phyloP scores from a whole-genome alignment of 2,888 invertebrate genomes.

The Trisateles emortualis region DNA sequence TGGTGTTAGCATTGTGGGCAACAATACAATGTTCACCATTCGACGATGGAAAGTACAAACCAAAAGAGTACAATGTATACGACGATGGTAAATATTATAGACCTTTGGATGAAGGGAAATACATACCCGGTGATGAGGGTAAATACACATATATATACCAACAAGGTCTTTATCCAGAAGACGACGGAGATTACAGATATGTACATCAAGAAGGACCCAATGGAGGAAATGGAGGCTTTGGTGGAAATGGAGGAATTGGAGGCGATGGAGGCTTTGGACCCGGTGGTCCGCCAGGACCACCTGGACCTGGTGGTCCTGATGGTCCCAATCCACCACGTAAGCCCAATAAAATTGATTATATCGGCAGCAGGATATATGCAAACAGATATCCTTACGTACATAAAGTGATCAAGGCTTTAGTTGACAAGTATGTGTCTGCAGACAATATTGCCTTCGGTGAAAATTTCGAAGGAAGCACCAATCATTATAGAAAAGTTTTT shows the following conservation, averaged over 20 bases:
- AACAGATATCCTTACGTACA: conserved; percentile 73
- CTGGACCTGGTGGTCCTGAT: conserved; percentile 44
- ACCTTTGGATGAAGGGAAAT: conserved; percentile 81
- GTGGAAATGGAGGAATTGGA: conserved; percentile 57
- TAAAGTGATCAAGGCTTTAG: conserved; percentile 67
- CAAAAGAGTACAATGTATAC: conserved; percentile 61
- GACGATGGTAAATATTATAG: conserved; percentile 80
- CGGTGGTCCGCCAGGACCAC: conserved; percentile 37
- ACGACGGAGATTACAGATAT: conserved; percentile 83
- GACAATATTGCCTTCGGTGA: conserved; percentile 62
- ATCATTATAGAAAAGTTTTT: conserved; percentile 64
- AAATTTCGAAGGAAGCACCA: conserved; percentile 56
- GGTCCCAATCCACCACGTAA: conserved; percentile 39
- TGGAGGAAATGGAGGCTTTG: conserved; percentile 62
- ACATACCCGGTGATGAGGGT: conserved; percentile 84
- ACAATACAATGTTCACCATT: conserved; percentile 61
- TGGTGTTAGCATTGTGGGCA: conserved; percentile 58
- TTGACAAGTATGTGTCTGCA: conserved; percentile 70
- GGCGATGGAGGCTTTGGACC: conserved; percentile 54
- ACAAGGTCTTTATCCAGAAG: conserved; percentile 67
- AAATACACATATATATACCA: conserved; percentile 80
- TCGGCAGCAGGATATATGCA: conserved; percentile 70
- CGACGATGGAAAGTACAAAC: conserved; percentile 74
- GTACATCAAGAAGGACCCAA: conserved; percentile 74
- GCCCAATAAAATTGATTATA: conserved; percentile 61